Evolutionary conservation across 92 coral and sea anemone genomes (phyloP).

Genomic region (Parazoanthus darwini): DNA sequence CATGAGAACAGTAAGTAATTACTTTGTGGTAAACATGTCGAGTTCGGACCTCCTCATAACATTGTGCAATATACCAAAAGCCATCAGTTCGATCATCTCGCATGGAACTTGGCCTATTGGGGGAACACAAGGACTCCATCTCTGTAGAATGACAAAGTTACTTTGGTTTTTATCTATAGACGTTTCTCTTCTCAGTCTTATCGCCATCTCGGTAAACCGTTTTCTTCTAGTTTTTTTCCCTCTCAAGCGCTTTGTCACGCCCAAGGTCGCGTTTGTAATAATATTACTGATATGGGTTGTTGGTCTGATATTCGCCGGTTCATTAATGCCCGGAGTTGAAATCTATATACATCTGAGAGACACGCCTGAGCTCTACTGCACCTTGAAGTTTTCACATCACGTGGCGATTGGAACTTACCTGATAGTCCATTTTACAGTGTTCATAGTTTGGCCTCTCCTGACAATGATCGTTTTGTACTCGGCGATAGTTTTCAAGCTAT

Average conservation of each 20-base stretch:
- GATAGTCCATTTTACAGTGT: constrained; percentile 18
- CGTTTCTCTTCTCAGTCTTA: constrained; percentile 37
- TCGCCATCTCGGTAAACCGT: constrained; percentile 32
- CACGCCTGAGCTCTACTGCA: not conserved
- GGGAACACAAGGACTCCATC: constrained; percentile 9
- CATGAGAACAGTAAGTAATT: constrained; percentile 36
- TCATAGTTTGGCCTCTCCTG: constrained; percentile 15
- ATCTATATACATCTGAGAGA: not conserved
- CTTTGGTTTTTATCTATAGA: constrained; percentile 39
- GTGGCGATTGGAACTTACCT: not conserved
- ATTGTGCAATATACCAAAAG: constrained; percentile 27
- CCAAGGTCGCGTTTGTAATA: not conserved
- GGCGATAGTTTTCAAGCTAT: constrained; percentile 17
- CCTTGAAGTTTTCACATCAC: not conserved
- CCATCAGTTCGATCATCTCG: constrained; percentile 26
- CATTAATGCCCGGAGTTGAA: constrained; percentile 27
- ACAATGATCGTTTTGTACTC: constrained; percentile 25
- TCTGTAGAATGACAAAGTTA: constrained; percentile 30
- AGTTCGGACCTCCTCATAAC: constrained; percentile 33
- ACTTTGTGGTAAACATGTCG: constrained; percentile 30
- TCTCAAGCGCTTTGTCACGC: constrained; percentile 15
- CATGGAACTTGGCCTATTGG: constrained; percentile 30
- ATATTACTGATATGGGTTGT: constrained; percentile 18
- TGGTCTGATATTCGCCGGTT: constrained; percentile 31
- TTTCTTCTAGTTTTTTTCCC: constrained; percentile 33